Conservation (phyloP, 1,140 invertebrate species). For the Heliothis subflexa region DNA sequence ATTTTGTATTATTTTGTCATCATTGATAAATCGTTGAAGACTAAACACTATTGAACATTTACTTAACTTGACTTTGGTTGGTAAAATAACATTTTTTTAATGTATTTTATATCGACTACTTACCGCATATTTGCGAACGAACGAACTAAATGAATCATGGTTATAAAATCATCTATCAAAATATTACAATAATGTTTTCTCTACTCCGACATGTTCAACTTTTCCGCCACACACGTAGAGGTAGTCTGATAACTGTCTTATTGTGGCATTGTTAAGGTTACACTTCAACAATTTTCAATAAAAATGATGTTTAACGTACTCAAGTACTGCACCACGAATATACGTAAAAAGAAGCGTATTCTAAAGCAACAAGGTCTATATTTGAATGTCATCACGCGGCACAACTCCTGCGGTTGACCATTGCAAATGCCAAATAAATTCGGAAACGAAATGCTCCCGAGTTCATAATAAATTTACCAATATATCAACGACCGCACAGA, state of each 20-base stretch:
- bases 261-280: constrained; percentile 18
- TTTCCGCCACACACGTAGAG: not conserved
- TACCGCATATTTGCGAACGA: too few relatives aligned
- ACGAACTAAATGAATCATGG: too few relatives aligned
- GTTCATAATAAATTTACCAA: constrained; percentile 48
- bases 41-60: not conserved
- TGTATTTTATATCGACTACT: too few relatives aligned
- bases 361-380: not conserved
- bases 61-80: too few relatives aligned
- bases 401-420: constrained; percentile 36
- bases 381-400: not conserved
- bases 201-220: not conserved
- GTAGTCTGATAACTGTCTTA: constrained; percentile 10
- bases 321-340: not conserved
- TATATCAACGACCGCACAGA: constrained; percentile 50
- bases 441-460: constrained; percentile 50
- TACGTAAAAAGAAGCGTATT: not conserved
- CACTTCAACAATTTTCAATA: constrained; percentile 32
- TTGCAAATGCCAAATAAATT: constrained; percentile 50
- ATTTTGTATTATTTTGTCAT: not conserved
- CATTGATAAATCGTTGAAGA: not conserved
- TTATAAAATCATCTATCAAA: too few relatives aligned
- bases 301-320: not conserved
- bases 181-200: too few relatives aligned
- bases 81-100: too few relatives aligned